Percentiles rank a stretch among this genome's conserved stretches.
Conservation (phyloP, 64 coral and sea anemone genomes). For the Pachyseris speciosa region DNA sequence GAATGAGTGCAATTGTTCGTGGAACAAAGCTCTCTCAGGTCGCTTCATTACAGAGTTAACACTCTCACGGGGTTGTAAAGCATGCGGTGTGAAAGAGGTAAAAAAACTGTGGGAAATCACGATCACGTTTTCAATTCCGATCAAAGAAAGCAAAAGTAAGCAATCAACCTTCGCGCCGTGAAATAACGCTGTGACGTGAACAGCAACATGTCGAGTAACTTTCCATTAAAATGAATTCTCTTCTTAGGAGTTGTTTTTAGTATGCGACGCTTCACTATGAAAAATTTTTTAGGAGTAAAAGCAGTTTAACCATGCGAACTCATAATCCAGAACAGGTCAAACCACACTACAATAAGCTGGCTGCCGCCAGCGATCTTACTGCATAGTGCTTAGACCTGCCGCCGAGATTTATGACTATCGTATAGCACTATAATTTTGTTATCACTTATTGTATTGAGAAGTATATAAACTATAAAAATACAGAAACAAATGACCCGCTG, state of each 20-base stretch:
- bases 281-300: too few relatives aligned
- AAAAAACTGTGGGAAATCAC: constrained; percentile 20
- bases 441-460: not conserved
- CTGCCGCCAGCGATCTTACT: too few relatives aligned
- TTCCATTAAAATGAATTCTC: too few relatives aligned
- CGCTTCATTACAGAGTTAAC: constrained; percentile 4
- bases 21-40: not conserved
- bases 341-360: too few relatives aligned
- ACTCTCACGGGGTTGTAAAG: constrained; percentile 31
- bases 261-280: too few relatives aligned
- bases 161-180: not conserved
- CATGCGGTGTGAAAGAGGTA: constrained; percentile 13
- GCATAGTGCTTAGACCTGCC: too few relatives aligned
- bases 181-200: too few relatives aligned
- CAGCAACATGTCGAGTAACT: too few relatives aligned
- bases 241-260: too few relatives aligned
- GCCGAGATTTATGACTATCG: not conserved
- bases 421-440: not conserved
- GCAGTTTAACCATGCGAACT: too few relatives aligned
- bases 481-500: not conserved
- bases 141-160: not conserved
- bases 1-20: constrained; percentile 21
- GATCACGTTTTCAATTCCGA: not conserved
- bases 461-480: not conserved
- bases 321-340: too few relatives aligned